phyloP scores from a whole-genome alignment of 2,113 vertebrate genomes.

The Bucco capensis region DNA sequence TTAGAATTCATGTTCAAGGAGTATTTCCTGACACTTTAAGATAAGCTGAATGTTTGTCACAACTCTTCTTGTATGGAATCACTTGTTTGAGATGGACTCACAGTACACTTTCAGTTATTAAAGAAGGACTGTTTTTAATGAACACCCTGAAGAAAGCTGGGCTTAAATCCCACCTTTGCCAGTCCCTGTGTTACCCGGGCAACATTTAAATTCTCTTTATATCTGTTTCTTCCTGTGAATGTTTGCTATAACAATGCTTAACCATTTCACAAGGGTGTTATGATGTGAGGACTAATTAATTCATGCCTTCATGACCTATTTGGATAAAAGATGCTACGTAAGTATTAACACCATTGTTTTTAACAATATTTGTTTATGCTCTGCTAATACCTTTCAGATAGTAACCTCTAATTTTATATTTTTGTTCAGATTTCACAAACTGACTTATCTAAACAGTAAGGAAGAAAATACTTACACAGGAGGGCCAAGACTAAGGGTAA shows the following conservation, averaged over 20 bases:
- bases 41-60: neutral
- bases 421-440: neutral
- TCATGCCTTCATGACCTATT: neutral
- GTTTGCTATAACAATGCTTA: neutral
- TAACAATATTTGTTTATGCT: neutral
- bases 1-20: neutral
- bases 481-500: neutral
- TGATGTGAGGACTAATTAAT: constrained; percentile 17
- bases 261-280: neutral
- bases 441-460: constrained; percentile 4
- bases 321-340: neutral
- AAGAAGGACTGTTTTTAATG: neutral
- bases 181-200: constrained; percentile 3
- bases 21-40: neutral
- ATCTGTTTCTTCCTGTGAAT: neutral
- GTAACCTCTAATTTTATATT: neutral
- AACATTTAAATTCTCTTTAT: constrained; percentile 8
- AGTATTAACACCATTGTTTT: neutral
- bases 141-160: neutral
- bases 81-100: neutral
- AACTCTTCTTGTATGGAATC: neutral
- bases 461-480: neutral
- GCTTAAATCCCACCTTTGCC: constrained; percentile 25
- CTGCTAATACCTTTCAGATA: neutral
- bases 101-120: neutral